phyloP scores from a whole-genome alignment of 2,888 invertebrate genomes.

The Ptychoptera albimana region DNA sequence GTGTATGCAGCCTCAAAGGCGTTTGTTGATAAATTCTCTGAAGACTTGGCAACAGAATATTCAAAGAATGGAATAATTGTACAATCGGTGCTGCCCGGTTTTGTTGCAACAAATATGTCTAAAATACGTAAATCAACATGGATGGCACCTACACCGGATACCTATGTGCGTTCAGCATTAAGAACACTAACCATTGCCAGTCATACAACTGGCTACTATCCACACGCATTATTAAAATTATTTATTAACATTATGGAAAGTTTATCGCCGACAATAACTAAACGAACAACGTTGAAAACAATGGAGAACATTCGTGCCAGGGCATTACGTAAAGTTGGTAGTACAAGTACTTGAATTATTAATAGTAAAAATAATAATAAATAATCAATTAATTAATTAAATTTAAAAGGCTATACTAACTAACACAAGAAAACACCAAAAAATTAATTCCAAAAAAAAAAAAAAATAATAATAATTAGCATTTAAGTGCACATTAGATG shows the following conservation, averaged over 20 bases:
- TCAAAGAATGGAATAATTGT: constrained; percentile 52
- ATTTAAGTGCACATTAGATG: no score
- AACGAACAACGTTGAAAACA: constrained; percentile 3
- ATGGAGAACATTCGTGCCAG: constrained; percentile 2
- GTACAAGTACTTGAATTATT: no score
- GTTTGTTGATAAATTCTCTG: constrained; percentile 66
- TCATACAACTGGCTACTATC: constrained; percentile 57
- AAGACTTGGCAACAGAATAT: constrained; percentile 62
- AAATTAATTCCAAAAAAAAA: no score
- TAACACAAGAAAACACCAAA: no score
- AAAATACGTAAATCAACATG: constrained; percentile 56
- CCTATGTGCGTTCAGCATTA: constrained; percentile 55
- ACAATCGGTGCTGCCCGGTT: constrained; percentile 73
- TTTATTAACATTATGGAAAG: constrained; percentile 15
- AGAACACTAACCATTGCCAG: constrained; percentile 51
- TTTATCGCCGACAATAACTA: constrained; percentile 15
- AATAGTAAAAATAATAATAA: no score
- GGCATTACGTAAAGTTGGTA: neutral
- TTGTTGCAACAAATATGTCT: constrained; percentile 84
- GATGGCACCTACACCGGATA: constrained; percentile 59
- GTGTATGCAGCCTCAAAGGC: constrained; percentile 85
- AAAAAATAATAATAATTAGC: no score
- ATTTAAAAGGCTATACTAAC: no score
- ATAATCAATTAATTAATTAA: no score
- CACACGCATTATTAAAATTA: constrained; percentile 23